Evolutionary conservation across 2,113 vertebrate genomes (phyloP).

Genomic region (Callopanchax toddi): DNA sequence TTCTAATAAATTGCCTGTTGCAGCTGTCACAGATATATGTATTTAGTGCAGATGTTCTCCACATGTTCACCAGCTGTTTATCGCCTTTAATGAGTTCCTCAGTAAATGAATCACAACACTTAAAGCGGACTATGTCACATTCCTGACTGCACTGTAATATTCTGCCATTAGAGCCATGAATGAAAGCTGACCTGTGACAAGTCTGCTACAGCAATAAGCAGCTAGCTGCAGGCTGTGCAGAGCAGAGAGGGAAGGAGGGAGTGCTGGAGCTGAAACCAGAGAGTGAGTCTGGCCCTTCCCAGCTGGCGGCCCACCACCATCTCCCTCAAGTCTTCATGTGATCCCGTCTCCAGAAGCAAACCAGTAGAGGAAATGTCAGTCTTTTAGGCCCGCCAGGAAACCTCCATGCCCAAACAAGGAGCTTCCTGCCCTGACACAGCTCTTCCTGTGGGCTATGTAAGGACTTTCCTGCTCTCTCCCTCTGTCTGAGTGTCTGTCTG

Average conservation of each 20-base stretch:
- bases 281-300: constrained; percentile 60
- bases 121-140: constrained; percentile 28
- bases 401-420: constrained; percentile 83
- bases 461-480: constrained; percentile 80
- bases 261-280: constrained; percentile 63
- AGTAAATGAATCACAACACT: constrained; percentile 6
- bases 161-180: constrained; percentile 30
- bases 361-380: constrained; percentile 81
- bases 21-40: neutral
- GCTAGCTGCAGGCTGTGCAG: constrained; percentile 44
- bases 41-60: neutral
- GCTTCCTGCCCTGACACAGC: constrained; percentile 81
- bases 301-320: constrained; percentile 51
- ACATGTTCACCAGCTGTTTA: neutral
- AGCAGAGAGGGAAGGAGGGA: constrained; percentile 32
- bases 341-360: constrained; percentile 77
- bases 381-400: constrained; percentile 78
- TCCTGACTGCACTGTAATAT: constrained; percentile 19
- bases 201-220: constrained; percentile 48
- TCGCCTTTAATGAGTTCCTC: neutral
- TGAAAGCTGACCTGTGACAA: constrained; percentile 44
- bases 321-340: constrained; percentile 78
- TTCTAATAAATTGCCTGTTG: too few relatives aligned
- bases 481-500: constrained; percentile 29
- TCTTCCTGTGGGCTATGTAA: constrained; percentile 86